These are phyloP conservation scores for Empidonax alnorum DNA, from an alignment of 2,113 vertebrate species.

Conservation along the genomic window DNA sequence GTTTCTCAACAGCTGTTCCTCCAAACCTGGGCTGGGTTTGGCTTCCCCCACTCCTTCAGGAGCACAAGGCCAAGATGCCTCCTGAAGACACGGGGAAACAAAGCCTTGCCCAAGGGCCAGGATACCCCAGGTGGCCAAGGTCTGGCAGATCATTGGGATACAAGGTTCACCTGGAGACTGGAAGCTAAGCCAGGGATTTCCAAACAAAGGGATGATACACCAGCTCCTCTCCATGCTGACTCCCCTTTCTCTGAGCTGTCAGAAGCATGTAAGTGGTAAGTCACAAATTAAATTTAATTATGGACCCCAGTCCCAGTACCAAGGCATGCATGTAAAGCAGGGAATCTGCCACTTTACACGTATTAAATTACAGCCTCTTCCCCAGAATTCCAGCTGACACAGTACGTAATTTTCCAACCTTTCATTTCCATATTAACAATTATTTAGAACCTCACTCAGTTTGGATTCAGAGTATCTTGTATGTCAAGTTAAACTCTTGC, in stretches of 20 bases:
- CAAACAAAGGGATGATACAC: not conserved
- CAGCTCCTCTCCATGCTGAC: not conserved
- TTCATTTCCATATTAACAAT: not conserved
- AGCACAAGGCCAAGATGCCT: not conserved
- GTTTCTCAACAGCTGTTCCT: not conserved
- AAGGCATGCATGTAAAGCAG: not conserved
- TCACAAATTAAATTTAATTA: not conserved
- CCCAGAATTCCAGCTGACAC: not conserved
- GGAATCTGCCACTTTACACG: not conserved
- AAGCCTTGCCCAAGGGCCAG: fast-evolving
- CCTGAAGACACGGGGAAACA: not conserved
- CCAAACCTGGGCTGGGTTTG: not conserved
- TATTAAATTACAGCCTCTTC: not conserved
- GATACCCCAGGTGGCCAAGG: not conserved
- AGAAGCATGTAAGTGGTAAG: not conserved
- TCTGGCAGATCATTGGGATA: not conserved
- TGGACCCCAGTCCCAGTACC: not conserved
- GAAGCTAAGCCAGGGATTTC: not conserved
- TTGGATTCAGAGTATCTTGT: not conserved
- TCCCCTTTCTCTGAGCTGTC: not conserved
- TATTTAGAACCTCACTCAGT: not conserved
- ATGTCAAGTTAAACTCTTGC: constrained; percentile 64
- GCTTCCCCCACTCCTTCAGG: not conserved
- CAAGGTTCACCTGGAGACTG: not conserved
- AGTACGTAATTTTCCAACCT: not conserved